A percentile compares a stretch with the other conserved stretches of the same genome.
Conservation (phyloP, 2,888 invertebrate species). For the Agriopis marginaria region DNA sequence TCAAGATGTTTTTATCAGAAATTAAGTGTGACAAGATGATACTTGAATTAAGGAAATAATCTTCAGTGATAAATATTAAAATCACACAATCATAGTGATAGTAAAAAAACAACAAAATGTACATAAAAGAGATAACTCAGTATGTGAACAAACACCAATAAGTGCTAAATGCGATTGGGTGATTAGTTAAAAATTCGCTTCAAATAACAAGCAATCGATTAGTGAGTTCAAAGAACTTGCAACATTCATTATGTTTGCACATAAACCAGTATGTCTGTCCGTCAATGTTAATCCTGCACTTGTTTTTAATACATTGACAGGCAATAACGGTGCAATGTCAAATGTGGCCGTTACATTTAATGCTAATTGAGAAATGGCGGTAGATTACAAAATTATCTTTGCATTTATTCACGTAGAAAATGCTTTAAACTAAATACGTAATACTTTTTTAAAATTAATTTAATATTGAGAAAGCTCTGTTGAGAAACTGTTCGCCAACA, state of each 20-base stretch:
- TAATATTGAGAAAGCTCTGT: no score
- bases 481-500: no score
- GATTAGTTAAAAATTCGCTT: constrained; percentile 19
- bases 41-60: neutral
- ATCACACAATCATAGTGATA: neutral
- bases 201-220: constrained; percentile 26
- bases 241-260: constrained; percentile 33
- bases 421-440: neutral
- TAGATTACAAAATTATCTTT: constrained; percentile 11
- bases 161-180: neutral
- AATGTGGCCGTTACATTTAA: constrained; percentile 38
- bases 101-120: neutral
- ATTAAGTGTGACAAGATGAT: neutral
- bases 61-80: neutral
- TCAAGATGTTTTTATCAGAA: neutral
- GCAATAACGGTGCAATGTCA: constrained; percentile 52
- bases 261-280: constrained; percentile 35
- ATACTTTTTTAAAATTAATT: neutral
- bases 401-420: constrained; percentile 9
- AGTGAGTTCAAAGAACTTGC: constrained; percentile 44
- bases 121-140: neutral
- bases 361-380: constrained; percentile 29
- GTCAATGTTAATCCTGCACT: constrained; percentile 38
- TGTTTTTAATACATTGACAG: constrained; percentile 45
- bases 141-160: neutral